Conservation (phyloP, 2,888 invertebrate species). For the Dexiosoma caninum region DNA sequence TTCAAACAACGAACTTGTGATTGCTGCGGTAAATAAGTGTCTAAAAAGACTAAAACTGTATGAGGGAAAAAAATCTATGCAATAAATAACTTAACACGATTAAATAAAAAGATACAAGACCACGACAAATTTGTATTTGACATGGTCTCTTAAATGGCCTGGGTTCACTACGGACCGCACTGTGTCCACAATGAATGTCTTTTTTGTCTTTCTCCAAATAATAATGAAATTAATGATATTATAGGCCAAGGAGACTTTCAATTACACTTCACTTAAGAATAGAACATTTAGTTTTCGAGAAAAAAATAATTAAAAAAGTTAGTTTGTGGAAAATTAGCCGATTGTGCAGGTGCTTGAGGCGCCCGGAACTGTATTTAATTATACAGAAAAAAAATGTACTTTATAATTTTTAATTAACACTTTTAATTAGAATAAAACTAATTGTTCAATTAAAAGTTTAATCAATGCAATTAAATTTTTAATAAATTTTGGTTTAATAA, state of each 20-base stretch:
- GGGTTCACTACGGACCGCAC: background rate
- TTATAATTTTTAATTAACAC: too few species aligned
- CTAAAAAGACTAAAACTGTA: slow-evolving; percentile 12
- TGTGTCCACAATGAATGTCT: background rate
- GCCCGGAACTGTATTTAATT: too few species aligned
- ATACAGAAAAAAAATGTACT: too few species aligned
- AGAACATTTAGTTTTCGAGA: too few species aligned
- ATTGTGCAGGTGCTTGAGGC: too few species aligned
- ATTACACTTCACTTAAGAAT: background rate
- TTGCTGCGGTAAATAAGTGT: slow-evolving; percentile 4
- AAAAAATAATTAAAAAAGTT: too few species aligned
- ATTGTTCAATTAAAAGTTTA: too few species aligned
- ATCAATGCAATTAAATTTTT: too few species aligned
- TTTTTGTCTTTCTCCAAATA: background rate
- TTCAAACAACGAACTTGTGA: slow-evolving; percentile 28
- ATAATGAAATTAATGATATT: background rate
- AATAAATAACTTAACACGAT: slow-evolving; percentile 63
- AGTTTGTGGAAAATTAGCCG: too few species aligned
- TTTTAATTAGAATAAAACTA: too few species aligned
- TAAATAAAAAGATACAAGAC: slow-evolving; percentile 61
- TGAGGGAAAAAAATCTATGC: slow-evolving; percentile 52
- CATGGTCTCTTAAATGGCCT: slow-evolving; percentile 62
- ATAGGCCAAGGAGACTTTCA: background rate
- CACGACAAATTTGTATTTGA: slow-evolving; percentile 62
- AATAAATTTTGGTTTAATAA: too few species aligned